Evolutionary conservation across 1,140 invertebrate species (phyloP).

Genomic region (Drosophila prosaltans): DNA sequence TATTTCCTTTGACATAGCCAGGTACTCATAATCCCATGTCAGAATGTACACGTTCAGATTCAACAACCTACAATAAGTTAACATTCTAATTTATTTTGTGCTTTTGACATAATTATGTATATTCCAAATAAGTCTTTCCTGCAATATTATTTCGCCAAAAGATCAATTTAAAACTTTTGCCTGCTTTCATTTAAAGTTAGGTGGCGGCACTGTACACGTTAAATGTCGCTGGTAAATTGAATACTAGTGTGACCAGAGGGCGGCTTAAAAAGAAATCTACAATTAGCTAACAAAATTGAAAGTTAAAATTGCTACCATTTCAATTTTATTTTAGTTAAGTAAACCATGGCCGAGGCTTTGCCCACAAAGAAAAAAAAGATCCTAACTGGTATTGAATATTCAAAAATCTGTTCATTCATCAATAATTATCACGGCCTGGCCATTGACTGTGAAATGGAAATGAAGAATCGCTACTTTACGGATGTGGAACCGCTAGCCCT

Average conservation of each 20-base stretch:
- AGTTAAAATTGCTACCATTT: neutral
- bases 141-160: neutral
- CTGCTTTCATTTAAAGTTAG: neutral
- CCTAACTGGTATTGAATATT: constrained; percentile 48
- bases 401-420: constrained; percentile 65
- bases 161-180: neutral
- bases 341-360: constrained; percentile 34
- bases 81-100: too few relatives aligned
- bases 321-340: constrained; percentile 10
- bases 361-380: constrained; percentile 44
- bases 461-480: constrained; percentile 73
- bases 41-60: too few relatives aligned
- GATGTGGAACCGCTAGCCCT: constrained; percentile 83
- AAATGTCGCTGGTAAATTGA: too few relatives aligned
- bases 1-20: too few relatives aligned
- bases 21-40: too few relatives aligned
- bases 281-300: neutral
- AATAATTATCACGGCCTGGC: constrained; percentile 61
- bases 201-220: neutral
- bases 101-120: neutral
- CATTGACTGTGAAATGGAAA: constrained; percentile 81
- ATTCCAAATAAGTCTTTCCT: neutral
- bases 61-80: too few relatives aligned
- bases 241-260: neutral
- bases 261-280: neutral